These are phyloP conservation scores for Octopus bimaculoides DNA, from an alignment of 1,140 invertebrate genomes.

Conservation along the genomic window DNA sequence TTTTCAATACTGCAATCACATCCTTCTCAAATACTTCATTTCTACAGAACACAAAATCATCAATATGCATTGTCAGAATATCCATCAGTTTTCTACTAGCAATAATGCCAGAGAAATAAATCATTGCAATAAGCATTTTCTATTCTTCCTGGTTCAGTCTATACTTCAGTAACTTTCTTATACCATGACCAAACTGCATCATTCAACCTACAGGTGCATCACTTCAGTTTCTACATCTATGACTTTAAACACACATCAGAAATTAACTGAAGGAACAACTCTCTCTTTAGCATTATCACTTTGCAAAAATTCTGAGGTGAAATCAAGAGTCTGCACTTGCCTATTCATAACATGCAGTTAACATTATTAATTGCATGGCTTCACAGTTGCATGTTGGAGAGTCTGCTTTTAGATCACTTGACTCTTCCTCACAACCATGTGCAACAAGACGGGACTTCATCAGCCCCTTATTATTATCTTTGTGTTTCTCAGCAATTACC, in stretches of 20 bases:
- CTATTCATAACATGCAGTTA: neutral
- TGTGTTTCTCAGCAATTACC: neutral
- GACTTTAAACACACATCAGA: neutral
- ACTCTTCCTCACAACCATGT: neutral
- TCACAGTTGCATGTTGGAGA: constrained; percentile 3
- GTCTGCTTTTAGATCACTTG: neutral
- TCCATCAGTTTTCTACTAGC: neutral
- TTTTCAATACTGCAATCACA: neutral
- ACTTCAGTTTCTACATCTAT: neutral
- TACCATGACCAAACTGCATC: no score
- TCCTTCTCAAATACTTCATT: neutral
- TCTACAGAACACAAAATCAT: neutral
- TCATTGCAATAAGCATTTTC: neutral
- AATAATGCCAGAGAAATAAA: neutral
- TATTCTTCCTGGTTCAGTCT: neutral
- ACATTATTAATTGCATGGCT: neutral
- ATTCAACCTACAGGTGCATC: neutral
- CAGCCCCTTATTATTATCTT: neutral
- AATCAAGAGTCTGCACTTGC: constrained; percentile 1
- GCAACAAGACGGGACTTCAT: neutral
- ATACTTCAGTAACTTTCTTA: no score
- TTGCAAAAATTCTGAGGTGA: neutral
- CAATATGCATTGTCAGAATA: neutral
- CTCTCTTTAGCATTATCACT: neutral
- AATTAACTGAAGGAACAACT: neutral